These are phyloP conservation scores for Lathronympha strigana DNA, from an alignment of 2,888 invertebrate species.

Conservation along the genomic window DNA sequence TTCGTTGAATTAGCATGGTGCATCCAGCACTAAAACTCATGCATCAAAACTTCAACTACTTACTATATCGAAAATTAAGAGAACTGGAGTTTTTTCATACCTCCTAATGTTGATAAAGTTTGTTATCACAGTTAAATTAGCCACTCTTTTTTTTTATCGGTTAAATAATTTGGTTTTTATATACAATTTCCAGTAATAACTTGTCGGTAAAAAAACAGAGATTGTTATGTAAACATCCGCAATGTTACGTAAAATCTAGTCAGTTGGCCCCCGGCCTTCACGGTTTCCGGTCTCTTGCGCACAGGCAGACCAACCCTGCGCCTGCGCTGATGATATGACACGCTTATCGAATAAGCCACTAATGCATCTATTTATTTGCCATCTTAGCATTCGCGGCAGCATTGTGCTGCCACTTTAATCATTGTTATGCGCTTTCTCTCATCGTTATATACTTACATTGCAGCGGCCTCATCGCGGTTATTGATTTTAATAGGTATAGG, in stretches of 20 bases:
- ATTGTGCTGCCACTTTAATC: neutral
- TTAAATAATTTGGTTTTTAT: neutral
- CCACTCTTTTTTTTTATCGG: too few species aligned
- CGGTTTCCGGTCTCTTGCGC: slow-evolving; percentile 53
- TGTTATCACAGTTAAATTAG: too few species aligned
- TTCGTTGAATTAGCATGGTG: too few species aligned
- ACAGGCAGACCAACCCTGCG: slow-evolving; percentile 43
- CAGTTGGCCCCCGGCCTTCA: slow-evolving; percentile 49
- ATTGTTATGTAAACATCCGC: slow-evolving; percentile 41
- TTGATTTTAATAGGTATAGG: neutral
- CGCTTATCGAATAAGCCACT: slow-evolving; percentile 51
- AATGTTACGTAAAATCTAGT: slow-evolving; percentile 42
- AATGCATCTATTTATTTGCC: slow-evolving; percentile 37
- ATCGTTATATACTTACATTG: slow-evolving; percentile 12
- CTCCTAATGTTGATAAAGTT: too few species aligned
- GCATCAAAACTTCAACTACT: too few species aligned
- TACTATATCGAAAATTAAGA: too few species aligned
- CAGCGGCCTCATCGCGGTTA: neutral
- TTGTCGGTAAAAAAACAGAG: neutral
- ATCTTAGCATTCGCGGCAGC: slow-evolving; percentile 8
- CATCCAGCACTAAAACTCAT: too few species aligned
- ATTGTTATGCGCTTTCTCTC: slow-evolving; percentile 23
- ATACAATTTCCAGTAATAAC: neutral
- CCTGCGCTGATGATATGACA: slow-evolving; percentile 49
- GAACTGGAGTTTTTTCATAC: too few species aligned